Base-by-base conservation (phyloP, 2,888 invertebrate species). In the Tinea trinotella region DNA sequence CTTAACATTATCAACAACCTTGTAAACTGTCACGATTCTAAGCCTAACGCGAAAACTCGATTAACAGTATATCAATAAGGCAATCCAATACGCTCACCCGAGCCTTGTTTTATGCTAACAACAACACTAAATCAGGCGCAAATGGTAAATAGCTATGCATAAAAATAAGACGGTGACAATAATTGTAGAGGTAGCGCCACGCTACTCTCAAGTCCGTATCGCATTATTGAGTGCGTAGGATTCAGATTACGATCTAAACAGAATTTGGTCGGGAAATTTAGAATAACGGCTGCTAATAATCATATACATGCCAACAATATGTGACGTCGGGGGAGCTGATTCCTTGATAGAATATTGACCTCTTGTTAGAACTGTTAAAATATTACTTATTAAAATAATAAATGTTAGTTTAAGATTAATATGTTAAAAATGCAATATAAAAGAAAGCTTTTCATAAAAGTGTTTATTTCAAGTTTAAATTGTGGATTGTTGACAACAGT, bases 231-330 rank as follows among this genome's bases (percentile, higher is more conserved):
- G 40, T 60, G 24, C 60, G 63, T 61, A 61, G 61, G 58, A 15
- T 60, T 55, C 57, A 64, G 81, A 80, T 81, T 78, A 76, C 66
- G 70, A 83, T 81, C 82, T 75, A 61, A 62, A 70, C 70, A 70
- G 72, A 70, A 67, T 73, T 77, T 77, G 68, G 66, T 72, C 69
- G 70, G 68, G 63, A 72, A 73, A 79, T 79, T 78, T 76, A 79
- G 72, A 79, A 76, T 73, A 71, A 66, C 62, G 67, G 61, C 61
- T 59, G 67, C 69, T 76, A 76, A 78, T 79, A 79, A 77, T 68
- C 74, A 67, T 80, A 79, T 76, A 80, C 67, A 80, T 74, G 77
- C 69, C 77, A 75, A 60, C 58, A 63, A 66, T 68, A 22, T 18
- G 20, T 18, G 50, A 50, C 50, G 19, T 48, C 7, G 12, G 1